phyloP scores from a whole-genome alignment of 1,140 invertebrate genomes.

The Scaptomyza graminum region DNA sequence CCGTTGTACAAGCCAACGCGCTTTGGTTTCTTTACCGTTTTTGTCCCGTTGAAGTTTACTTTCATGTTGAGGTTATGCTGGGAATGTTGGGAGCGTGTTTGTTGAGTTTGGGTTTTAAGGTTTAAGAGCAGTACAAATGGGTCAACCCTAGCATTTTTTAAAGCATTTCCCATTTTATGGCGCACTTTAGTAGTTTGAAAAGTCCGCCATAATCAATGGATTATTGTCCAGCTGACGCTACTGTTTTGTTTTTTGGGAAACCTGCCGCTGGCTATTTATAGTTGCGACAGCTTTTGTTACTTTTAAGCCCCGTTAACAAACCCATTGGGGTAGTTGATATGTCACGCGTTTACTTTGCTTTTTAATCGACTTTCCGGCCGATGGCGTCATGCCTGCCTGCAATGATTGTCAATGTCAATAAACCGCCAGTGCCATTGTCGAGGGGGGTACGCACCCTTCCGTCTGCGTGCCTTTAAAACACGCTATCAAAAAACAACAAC shows the following conservation, averaged over 20 bases:
- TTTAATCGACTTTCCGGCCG: slow-evolving; percentile 48
- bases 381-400: slow-evolving; percentile 45
- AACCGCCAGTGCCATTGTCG: slow-evolving; percentile 17
- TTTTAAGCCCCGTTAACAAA: slow-evolving; percentile 26
- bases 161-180: too few species aligned
- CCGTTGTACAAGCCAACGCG: slow-evolving; percentile 33
- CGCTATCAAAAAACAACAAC: slow-evolving; percentile 22
- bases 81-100: too few species aligned
- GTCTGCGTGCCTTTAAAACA: slow-evolving; percentile 7
- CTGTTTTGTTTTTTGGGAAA: slow-evolving; percentile 13
- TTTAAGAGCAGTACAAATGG: too few species aligned
- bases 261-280: slow-evolving; percentile 29
- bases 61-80: not conserved
- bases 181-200: slow-evolving; percentile 26
- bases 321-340: slow-evolving; percentile 9
- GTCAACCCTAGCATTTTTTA: too few species aligned
- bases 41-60: too few species aligned
- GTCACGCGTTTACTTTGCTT: slow-evolving; percentile 37
- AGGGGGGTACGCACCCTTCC: too few species aligned
- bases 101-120: not conserved
- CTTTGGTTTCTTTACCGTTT: slow-evolving; percentile 29
- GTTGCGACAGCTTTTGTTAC: slow-evolving; percentile 16
- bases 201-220: slow-evolving; percentile 34
- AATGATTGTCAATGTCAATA: slow-evolving; percentile 59
- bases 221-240: slow-evolving; percentile 41